phyloP scores from a whole-genome alignment of 2,888 invertebrate genomes.

The Synanthedon vespiformis region DNA sequence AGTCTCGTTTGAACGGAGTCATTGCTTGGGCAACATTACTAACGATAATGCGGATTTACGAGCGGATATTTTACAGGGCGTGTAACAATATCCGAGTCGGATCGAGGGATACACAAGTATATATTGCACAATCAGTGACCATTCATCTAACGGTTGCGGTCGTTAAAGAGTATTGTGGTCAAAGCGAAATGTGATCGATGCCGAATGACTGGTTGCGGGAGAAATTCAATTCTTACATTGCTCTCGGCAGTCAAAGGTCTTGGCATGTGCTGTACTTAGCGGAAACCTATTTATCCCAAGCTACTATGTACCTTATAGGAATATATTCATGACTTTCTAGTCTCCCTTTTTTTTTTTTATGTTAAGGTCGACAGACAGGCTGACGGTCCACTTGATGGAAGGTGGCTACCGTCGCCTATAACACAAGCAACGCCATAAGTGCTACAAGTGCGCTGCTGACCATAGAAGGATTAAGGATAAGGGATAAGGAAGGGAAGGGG shows the following conservation, averaged over 20 bases:
- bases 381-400: too few species aligned
- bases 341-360: too few species aligned
- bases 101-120: constrained; percentile 14
- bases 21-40: background rate
- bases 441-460: too few species aligned
- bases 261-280: background rate
- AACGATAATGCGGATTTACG: constrained; percentile 30
- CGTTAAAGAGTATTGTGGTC: constrained; percentile 29
- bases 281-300: background rate
- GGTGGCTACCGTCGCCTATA: too few species aligned
- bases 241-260: too few species aligned
- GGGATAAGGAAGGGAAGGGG: too few species aligned
- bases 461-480: too few species aligned
- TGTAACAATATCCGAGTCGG: constrained; percentile 37
- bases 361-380: too few species aligned
- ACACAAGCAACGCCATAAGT: too few species aligned
- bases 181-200: constrained; percentile 26
- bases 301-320: too few species aligned
- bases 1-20: background rate
- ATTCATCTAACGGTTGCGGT: constrained; percentile 28
- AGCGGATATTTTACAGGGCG: constrained; percentile 13
- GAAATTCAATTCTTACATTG: too few species aligned
- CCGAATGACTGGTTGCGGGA: constrained; percentile 9
- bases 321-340: too few species aligned
- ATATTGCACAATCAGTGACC: constrained; percentile 30